Base-by-base conservation (phyloP, 2,888 invertebrate species). In the Sphaerolaimus hirsutus region DNA sequence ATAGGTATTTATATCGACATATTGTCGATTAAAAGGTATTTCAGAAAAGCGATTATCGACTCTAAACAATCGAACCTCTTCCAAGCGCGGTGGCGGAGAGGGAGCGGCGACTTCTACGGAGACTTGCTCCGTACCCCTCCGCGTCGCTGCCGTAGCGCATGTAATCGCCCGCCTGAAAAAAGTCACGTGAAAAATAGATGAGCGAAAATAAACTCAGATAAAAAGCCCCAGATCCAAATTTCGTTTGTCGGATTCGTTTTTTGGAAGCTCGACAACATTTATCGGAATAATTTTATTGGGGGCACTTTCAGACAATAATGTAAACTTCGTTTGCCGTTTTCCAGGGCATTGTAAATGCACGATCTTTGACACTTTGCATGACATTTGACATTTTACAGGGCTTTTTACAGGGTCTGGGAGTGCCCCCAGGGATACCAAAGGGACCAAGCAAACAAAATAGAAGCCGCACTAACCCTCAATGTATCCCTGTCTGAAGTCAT, bases 401-500 rank as follows among this genome's bases (percentile, higher is more conserved):
- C n/a, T n/a, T n/a, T n/a, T n/a, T n/a, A n/a, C n/a, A n/a, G n/a
- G n/a, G n/a, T n/a, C n/a, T n/a, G n/a, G n/a, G n/a, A n/a, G n/a
- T n/a, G n/a, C n/a, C n/a, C n/a, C n/a, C n/a, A n/a, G n/a, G n/a
- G n/a, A n/a, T n/a, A n/a, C n/a, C n/a, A n/a, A n/a, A n/a, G n/a
- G n/a, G n/a, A n/a, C n/a, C n/a, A n/a, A n/a, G n/a, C n/a, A n/a
- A n/a, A n/a, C n/a, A n/a, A n/a, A n/a, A n/a, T n/a, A n/a, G n/a
- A n/a, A n/a, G n/a, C n/a, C n/a, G n/a, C n/a, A n/a, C n/a, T n/a
- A n/a, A n/a, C 62, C 62, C 40, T 62, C 62, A 23, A 62, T 54
- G 50, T 60, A 62, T 37, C 62, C 62, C 44, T 58, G 56, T 36
- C 58, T 52, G 56, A 61, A 62, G 49, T 63, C 62, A 38, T 63